Percentiles rank a stretch among this genome's conserved stretches.
These are phyloP conservation scores for Lasiurus borealis DNA, from an alignment of 2,113 vertebrate species.

Conservation along the genomic window DNA sequence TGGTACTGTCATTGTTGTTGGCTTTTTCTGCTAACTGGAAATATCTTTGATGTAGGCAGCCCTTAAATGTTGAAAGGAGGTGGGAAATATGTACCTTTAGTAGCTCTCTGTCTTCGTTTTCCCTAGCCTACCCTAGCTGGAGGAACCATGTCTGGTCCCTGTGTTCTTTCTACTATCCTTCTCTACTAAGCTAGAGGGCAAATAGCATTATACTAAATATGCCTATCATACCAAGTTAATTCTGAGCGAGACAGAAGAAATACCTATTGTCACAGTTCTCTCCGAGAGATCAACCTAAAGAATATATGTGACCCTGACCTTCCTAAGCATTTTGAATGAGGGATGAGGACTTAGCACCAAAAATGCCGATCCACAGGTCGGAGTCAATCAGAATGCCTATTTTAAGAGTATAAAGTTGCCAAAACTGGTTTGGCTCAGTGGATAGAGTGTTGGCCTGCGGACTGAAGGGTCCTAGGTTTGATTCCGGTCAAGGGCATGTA, in stretches of 20 bases:
- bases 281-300: neutral
- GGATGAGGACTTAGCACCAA: neutral
- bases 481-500: no score
- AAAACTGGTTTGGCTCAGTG: no score
- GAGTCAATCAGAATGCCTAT: no score
- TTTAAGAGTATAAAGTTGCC: no score
- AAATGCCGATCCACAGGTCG: neutral
- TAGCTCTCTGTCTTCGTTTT: neutral
- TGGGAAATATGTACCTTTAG: neutral
- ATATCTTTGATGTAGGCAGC: no score
- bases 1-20: neutral
- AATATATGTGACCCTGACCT: neutral
- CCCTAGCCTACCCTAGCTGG: neutral
- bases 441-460: no score
- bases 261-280: neutral
- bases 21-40: neutral
- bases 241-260: neutral
- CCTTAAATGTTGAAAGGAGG: neutral
- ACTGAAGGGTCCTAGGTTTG: no score
- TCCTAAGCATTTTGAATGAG: neutral
- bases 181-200: neutral
- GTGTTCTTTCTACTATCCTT: neutral
- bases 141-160: neutral
- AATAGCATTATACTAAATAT: neutral
- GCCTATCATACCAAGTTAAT: neutral